Base-by-base conservation (phyloP, 53 echinoderm and acorn worm species). In the Actinopyga echinites region DNA sequence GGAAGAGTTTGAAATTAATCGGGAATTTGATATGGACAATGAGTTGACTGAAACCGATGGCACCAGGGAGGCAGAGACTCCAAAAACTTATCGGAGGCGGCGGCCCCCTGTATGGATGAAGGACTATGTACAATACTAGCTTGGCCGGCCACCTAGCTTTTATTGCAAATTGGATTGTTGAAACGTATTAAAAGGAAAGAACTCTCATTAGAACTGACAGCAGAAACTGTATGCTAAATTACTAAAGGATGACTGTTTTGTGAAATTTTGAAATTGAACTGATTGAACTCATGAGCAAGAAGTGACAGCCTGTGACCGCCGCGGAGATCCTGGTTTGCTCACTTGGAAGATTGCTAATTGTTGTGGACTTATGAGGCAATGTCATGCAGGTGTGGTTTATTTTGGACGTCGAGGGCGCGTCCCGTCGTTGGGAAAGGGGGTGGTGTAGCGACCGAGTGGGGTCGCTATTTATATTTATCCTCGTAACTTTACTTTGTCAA, bases 121-220 rank as follows among this genome's bases (percentile, higher is more conserved):
- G 15, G 75, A 74, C 26, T 74, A 62, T 62, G 62, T 59, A 59
- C 59, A 59, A 62, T 62, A 74, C 45, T 28, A 75, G 75, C 30
- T 9, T 75, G 75, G 15, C 54, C n/a, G 75, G 45, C 45, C 75
- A 75, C 75, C 75, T 22, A 44, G 4, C 49, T 75, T 25, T 44
- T 25, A 53, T 44, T 26, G 62, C 49, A 5, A 2, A 5, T 8
- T 49, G 49, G 49, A 40, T 12, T 8, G 59, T 0, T 62, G 62
- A 62, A 61, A 30, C 6, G 21, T 61, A 8, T 5, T 62, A 30
- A 29, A 30, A 29, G 30, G 26, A 29, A 62, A 9, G 49, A 49
- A 49, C 49, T 49, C 49, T 15, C 9, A 15, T 49, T 49, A 17
- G 49, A 49, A 17, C 49, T 49, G 49, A 49, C 49, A 49, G 49